phyloP scores from a whole-genome alignment of 2,113 vertebrate species.

The Ibidorhyncha struthersii region DNA sequence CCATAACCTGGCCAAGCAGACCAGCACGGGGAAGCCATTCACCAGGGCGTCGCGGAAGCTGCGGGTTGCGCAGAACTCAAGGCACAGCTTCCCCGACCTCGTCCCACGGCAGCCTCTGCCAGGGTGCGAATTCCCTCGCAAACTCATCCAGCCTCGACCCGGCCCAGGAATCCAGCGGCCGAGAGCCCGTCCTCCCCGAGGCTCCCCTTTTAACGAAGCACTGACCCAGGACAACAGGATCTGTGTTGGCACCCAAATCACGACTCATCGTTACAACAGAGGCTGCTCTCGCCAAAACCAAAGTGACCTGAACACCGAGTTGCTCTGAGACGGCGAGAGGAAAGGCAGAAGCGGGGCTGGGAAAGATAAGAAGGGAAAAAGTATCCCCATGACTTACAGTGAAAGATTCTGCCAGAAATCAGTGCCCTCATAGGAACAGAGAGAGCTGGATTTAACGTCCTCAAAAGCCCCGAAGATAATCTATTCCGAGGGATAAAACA shows the following conservation, averaged over 20 bases:
- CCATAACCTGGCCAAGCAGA: no score
- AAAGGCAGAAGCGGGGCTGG: neutral
- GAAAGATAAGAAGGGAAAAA: neutral
- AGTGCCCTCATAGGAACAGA: neutral
- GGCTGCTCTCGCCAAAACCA: neutral
- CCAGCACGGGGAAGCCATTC: neutral
- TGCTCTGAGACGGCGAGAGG: neutral
- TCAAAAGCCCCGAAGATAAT: neutral
- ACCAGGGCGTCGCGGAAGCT: neutral
- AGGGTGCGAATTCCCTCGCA: no score
- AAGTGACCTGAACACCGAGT: neutral
- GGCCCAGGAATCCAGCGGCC: neutral
- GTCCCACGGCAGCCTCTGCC: accelerated
- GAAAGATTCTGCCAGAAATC: neutral
- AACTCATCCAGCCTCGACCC: neutral
- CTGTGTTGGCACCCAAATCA: neutral
- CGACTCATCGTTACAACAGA: accelerated
- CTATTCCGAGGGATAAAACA: neutral
- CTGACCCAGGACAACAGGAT: neutral
- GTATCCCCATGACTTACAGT: neutral
- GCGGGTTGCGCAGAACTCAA: no score
- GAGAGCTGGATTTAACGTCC: neutral
- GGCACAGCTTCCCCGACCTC: neutral
- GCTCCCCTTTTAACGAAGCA: no score
- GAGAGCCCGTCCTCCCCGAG: neutral